Evolutionary conservation across 2,113 vertebrate genomes (phyloP), one percentile per base, ranked within the genome.

Genomic region (Setophaga kirtlandii): DNA sequence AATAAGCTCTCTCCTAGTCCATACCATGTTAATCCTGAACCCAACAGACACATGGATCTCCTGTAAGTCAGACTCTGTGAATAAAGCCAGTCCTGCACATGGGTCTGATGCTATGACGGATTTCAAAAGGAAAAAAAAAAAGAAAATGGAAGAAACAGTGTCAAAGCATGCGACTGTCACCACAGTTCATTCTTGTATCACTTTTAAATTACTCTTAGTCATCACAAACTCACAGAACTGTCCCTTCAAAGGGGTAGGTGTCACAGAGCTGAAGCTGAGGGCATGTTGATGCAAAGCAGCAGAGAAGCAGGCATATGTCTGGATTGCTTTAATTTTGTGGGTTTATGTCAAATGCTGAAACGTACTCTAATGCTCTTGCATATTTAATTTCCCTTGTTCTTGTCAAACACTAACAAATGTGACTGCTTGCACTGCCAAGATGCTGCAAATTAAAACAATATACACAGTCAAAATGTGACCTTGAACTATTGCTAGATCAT

Each of bases 331-430:
- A 94, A 81, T 94, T 94, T 92, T 92, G 90, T 93, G 90, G 60
- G 1, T 95, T 93, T 81, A 37, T 93, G 73, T 94, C 82, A 94
- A 89, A 90, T 41, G 39, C 73, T 78, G 86, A 91, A 94, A 83
- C 0, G 7, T 90, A 90, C 52, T 70, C 67, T 90, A 91, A 90
- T 71, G 76, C 62, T 94, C 31, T 93, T 83, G 89, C 73, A 95
- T 92, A 83, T 94, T 94, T 95, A 79, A 96, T 90, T 95, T 77
- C 63, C 52, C 89, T 93, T 93, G 75, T 96, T 96, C 95, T 89
- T 93, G 94, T 97, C 70, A 80, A 95, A 64, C 71, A 52, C 67
- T 71, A 95, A 71, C 74, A 94, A 97, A 95, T 91, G 91, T 78
- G 77, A 33, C 80, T 79, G 69, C 37, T 83, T 77, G 50, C 59